A percentile compares a stretch with the other conserved stretches of the same genome.
These are phyloP conservation scores for Adoxophyes honmai DNA, from an alignment of 1,140 invertebrate genomes.

Conservation along the genomic window DNA sequence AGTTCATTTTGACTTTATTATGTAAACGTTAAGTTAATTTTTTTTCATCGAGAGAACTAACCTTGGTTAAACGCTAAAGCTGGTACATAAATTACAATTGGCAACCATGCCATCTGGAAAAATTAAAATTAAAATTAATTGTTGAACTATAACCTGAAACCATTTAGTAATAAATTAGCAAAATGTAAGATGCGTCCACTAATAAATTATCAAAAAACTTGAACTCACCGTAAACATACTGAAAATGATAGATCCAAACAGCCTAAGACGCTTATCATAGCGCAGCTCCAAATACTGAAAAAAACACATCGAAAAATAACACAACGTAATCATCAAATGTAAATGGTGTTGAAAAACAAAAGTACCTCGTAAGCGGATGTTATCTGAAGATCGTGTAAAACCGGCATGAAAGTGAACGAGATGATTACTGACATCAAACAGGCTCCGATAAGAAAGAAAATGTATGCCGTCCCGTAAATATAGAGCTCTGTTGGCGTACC, in stretches of 20 bases:
- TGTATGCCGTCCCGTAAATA: slow-evolving; percentile 85
- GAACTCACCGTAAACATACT: slow-evolving; percentile 82
- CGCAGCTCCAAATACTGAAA: slow-evolving; percentile 88
- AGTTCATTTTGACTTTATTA: slow-evolving; percentile 6
- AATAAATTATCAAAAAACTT: too few relatives aligned
- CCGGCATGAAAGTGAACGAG: slow-evolving; percentile 85
- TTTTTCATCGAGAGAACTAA: slow-evolving; percentile 41
- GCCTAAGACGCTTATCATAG: slow-evolving; percentile 83
- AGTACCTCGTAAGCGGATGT: slow-evolving; percentile 90
- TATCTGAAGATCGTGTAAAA: slow-evolving; percentile 87
- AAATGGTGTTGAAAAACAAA: too few relatives aligned
- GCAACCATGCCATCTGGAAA: slow-evolving; percentile 90
- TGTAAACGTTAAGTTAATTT: too few relatives aligned
- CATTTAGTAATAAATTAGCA: too few relatives aligned
- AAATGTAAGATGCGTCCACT: too few relatives aligned
- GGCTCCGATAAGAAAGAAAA: slow-evolving; percentile 80
- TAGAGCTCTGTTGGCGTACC: slow-evolving; percentile 92
- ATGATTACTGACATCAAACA: slow-evolving; percentile 82
- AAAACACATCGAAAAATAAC: slow-evolving; percentile 17
- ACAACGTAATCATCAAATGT: too few relatives aligned
- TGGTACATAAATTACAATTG: slow-evolving; percentile 93
- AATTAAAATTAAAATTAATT: too few relatives aligned
- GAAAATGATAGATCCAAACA: slow-evolving; percentile 87
- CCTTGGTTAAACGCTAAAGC: slow-evolving; percentile 93
- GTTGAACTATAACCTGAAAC: too few relatives aligned